Evolutionary conservation across 53 echinoderm and acorn worm genomes (phyloP).

Genomic region (Zoroaster sp.): DNA sequence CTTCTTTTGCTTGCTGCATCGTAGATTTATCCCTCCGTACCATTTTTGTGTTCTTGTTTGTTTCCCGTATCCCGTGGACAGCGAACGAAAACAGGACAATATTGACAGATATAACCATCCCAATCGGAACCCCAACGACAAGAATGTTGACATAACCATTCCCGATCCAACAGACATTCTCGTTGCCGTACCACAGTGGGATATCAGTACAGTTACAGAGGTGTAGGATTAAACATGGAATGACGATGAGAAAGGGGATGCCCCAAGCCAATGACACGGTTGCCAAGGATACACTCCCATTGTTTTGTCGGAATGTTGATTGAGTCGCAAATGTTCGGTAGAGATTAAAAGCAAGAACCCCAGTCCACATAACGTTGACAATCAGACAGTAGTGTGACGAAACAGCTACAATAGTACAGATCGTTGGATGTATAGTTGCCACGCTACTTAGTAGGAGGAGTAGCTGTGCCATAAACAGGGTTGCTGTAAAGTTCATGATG

Average conservation of each 20-base stretch:
- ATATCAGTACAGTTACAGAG: slow-evolving; percentile 4
- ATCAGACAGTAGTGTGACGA: slow-evolving; percentile 38
- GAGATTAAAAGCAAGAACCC: slow-evolving; percentile 27
- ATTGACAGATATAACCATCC: background rate
- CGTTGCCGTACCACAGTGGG: slow-evolving; percentile 37
- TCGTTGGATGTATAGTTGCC: background rate
- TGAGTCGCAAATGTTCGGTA: slow-evolving; percentile 15
- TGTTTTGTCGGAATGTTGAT: background rate
- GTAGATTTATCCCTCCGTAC: slow-evolving; percentile 9
- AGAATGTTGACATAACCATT: slow-evolving; percentile 15
- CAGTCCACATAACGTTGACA: slow-evolving; percentile 41
- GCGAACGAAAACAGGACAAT: slow-evolving; percentile 20
- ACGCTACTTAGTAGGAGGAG: slow-evolving; percentile 32
- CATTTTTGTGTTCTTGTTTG: background rate
- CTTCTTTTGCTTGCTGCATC: slow-evolving; percentile 21
- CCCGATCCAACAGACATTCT: slow-evolving; percentile 46
- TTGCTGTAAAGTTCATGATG: slow-evolving; percentile 33
- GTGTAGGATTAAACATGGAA: slow-evolving; percentile 36
- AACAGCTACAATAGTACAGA: slow-evolving; percentile 44
- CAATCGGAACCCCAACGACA: slow-evolving; percentile 37
- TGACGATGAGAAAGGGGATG: slow-evolving; percentile 8
- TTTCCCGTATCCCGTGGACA: slow-evolving; percentile 27
- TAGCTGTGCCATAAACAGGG: slow-evolving; percentile 37
- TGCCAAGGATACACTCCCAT: background rate
- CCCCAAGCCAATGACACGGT: slow-evolving; percentile 42